Evolutionary conservation across 2,113 vertebrate species (phyloP), one percentile per base, ranked within the genome.

Genomic region (Gallinago undulata): DNA sequence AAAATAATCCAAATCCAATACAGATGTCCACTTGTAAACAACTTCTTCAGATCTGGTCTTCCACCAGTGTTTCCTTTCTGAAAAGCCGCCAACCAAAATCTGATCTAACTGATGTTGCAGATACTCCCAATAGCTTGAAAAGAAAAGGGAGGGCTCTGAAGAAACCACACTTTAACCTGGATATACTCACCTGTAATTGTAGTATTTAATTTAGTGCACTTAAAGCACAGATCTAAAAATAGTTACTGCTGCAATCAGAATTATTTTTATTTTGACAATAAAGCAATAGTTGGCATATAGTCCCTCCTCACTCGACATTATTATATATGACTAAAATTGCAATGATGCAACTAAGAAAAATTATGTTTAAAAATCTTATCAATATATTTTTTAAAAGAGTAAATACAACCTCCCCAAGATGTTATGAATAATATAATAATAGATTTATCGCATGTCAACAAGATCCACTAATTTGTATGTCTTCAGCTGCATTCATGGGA

Each of bases 331-430:
- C 18, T 62, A 68, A 39, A 91, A 75, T 48, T 37, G 13, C 11
- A 84, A 24, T 11, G 23, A 57, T 33, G 21, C 23, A 75, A 75
- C 48, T n/a, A 57, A 70, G 21, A 60, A 39, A 70, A 31, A 62
- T 5, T 12, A 64, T 30, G 14, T 11, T 13, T 41, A n/a, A 50
- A 88, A 64, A 27, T n/a, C 47, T 55, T 60, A 64, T 0, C 3
- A 9, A 41, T 60, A 6, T 67, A 31, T 68, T 95, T 63, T 1
- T 31, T 57, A 72, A 63, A 75, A 60, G 10, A 37, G 23, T 41
- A 37, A 57, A 80, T 24, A 78, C 13, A 77, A 0, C 1, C 1
- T 14, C 1, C 2, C 14, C 21, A 33, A 33, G 63, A 50, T 41
- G 13, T 19, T 77, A 55, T 7, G 23, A 74, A 88, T 79, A 89